These are phyloP conservation scores for Nephrocerus scutellatus DNA, from an alignment of 2,888 invertebrate species.

Conservation along the genomic window DNA sequence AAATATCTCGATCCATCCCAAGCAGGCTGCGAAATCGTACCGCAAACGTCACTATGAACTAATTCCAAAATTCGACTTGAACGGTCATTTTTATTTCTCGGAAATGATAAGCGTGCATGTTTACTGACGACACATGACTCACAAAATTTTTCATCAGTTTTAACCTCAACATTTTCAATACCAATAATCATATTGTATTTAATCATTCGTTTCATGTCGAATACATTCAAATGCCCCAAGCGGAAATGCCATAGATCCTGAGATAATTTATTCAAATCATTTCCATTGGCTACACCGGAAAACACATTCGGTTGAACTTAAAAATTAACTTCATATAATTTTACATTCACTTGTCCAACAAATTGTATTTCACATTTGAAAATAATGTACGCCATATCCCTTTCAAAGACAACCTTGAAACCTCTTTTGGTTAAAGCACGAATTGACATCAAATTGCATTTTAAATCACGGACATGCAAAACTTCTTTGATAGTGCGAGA, in stretches of 20 bases:
- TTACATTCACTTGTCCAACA: background rate
- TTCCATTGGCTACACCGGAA: background rate
- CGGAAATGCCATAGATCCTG: conserved; percentile 7
- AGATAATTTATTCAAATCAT: background rate
- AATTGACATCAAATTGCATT: conserved; percentile 15
- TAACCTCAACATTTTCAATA: background rate
- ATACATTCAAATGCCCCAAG: conserved; percentile 2
- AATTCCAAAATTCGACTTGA: conserved; percentile 21
- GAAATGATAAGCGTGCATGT: conserved; percentile 21
- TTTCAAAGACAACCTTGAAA: conserved; percentile 3
- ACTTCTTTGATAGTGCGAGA: conserved; percentile 1
- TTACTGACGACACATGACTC: conserved; percentile 24
- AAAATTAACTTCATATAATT: conserved; percentile 1
- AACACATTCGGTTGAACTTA: background rate
- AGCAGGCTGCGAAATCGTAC: conserved; percentile 27
- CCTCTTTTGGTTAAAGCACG: conserved; percentile 6
- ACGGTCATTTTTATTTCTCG: conserved; percentile 12
- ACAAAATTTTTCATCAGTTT: conserved; percentile 1
- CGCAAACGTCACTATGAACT: conserved; percentile 30
- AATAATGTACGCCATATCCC: background rate
- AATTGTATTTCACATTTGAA: conserved; percentile 1
- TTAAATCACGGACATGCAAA: conserved; percentile 10
- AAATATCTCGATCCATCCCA: conserved; percentile 25
- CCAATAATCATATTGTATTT: conserved; percentile 1
- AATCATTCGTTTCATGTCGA: background rate